phyloP scores from a whole-genome alignment of 2,888 invertebrate species.

The Dynastes maya region DNA sequence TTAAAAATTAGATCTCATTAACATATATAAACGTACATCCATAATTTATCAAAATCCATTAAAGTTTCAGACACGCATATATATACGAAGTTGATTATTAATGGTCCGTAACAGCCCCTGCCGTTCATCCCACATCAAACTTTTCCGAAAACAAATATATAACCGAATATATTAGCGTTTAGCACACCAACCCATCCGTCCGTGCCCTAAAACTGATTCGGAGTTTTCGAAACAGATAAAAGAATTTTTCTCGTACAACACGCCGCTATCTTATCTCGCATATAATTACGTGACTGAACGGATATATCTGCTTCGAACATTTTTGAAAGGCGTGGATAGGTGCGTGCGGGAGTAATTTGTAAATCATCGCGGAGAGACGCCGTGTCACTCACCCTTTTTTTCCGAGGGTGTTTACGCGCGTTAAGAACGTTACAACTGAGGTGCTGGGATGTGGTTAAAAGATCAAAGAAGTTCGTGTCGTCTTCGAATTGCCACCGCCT shows the following conservation, averaged over 20 bases:
- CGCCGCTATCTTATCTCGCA: constrained; percentile 25
- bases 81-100: constrained; percentile 35
- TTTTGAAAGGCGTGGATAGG: constrained; percentile 8
- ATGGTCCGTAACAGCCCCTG: constrained; percentile 32
- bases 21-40: constrained; percentile 25
- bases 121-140: constrained; percentile 42
- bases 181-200: constrained; percentile 5
- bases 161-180: constrained; percentile 35
- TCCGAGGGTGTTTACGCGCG: constrained; percentile 9
- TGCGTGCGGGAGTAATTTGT: constrained; percentile 26
- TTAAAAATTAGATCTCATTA: constrained; percentile 25
- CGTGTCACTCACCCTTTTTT: constrained; percentile 11
- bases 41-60: constrained; percentile 33
- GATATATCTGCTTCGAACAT: constrained; percentile 1
- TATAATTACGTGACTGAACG: constrained; percentile 27
- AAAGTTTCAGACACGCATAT: constrained; percentile 29
- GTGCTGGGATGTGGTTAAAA: constrained; percentile 12
- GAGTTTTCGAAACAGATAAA: constrained; percentile 31
- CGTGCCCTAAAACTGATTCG: background rate
- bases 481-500: constrained; percentile 58
- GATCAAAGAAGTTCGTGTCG: constrained; percentile 52
- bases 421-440: background rate
- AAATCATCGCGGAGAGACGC: constrained; percentile 17
- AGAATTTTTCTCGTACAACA: constrained; percentile 10
- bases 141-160: constrained; percentile 42